Evolutionary conservation across 2,797 vertebrate genomes (phyloP), one percentile per base, ranked within the genome.

Genomic region (Pseudochirops cupreus): DNA sequence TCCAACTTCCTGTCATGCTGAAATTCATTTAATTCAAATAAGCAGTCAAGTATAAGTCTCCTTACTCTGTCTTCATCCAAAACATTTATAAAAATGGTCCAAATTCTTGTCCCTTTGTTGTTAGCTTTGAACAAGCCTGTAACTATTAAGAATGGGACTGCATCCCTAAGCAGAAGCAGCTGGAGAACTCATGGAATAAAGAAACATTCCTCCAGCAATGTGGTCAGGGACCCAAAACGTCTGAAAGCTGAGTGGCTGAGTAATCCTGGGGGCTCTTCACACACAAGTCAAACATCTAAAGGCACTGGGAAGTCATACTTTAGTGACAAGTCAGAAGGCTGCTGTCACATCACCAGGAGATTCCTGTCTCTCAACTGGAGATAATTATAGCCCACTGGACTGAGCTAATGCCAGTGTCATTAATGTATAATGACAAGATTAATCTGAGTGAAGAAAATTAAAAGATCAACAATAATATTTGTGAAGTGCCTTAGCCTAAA

Each of bases 321-420:
- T 18, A 50, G 97, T 97, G 94, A 95, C 90, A 92, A 96, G 94
- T 29, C 89, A 46, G 92, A 93, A n/a, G 0, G 95, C 31, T 53
- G 94, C 97, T 97, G 97, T 96, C 95, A 0, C 55, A 54, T 56
- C 95, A 91, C 94, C 96, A 93, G 97, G 95, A 97, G 97, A 97
- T 93, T 97, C 97, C 96, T 92, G 91, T 97, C 97, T 97, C 98
- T 98, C 97, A 96, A 56, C 96, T 56, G 89, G 56, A 0, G 59
- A 94, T 98, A 97, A 97, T 97, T 97, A 97, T 89, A 97, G 97
- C 93, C 97, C 96, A 93, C 6, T 74, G 95, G 92, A 95, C 94
- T 96, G 16, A 0, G 96, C 94, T 96, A 97, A 97, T 96, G 97
- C 96, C 96, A 94, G 93, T 97, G 98, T 97, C 98, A 97, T 97